Conservation (phyloP, 2,888 invertebrate species). For the Capitulum mitella region DNA sequence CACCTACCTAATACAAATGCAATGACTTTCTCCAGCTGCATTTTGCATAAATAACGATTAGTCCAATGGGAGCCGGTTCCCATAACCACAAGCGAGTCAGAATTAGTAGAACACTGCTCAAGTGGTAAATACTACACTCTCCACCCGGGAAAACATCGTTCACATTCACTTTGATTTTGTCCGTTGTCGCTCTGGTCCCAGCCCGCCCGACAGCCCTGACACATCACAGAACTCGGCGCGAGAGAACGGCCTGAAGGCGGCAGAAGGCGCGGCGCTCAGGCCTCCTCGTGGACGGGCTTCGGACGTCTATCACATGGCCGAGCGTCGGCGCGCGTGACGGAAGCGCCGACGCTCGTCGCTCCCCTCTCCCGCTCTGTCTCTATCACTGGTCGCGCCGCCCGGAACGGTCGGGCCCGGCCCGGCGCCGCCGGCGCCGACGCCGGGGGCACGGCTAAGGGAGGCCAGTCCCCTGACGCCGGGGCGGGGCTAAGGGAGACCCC, state of each 20-base stretch:
- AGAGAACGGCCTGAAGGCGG: too few relatives aligned
- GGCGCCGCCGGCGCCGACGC: background rate
- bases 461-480: too few relatives aligned
- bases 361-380: background rate
- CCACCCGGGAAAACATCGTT: background rate
- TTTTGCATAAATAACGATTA: background rate
- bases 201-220: background rate
- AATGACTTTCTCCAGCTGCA: background rate
- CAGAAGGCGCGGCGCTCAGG: too few relatives aligned
- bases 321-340: constrained; percentile 8
- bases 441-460: background rate
- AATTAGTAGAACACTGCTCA: background rate
- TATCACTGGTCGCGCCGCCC: background rate
- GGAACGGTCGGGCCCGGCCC: background rate
- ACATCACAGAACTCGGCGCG: background rate
- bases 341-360: constrained; percentile 9
- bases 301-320: background rate
- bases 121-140: background rate
- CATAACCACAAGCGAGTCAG: constrained; percentile 1
- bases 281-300: background rate
- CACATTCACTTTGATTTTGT: background rate
- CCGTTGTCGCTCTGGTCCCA: background rate
- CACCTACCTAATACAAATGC: background rate
- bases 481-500: background rate
- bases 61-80: background rate